Base-by-base conservation (phyloP, 2,888 invertebrate genomes). In the Pyrocoelia pectoralis region DNA sequence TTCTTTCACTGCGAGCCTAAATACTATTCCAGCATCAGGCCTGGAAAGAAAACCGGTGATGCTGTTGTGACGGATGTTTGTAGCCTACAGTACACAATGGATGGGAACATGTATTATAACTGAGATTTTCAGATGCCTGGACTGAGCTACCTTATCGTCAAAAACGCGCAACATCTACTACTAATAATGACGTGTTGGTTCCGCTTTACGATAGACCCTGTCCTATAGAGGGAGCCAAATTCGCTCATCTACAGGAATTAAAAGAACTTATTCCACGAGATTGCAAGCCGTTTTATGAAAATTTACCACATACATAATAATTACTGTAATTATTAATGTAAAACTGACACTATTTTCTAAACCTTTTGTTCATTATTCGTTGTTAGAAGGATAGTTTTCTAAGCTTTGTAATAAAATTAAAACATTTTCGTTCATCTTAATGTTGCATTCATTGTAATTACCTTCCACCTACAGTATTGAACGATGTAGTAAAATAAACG, bases 161-260 rank as follows among this genome's bases (percentile, higher is more conserved):
- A 40, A 40, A n/a, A 43, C 13, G 14, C 15, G 13, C 8, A 43
- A 13, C 13, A 43, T 6, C 10, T 38, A 46, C 49, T 46, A 10
- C 5, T n/a, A 12, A 6, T 14, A 28, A 9, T 17, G 17, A 40
- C 17, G 40, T 4, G 10, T n/a, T 9, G 5, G 8, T 13, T 38
- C 53, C 17, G 3, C 53, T 53, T 40, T 53, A 53, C 14, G 38
- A 40, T 38, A 17, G 53, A 9, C 53, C 18, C 5, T 38, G 53
- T 40, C 18, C 53, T 17, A 40, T 38, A 15, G 9, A 53, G 15
- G 15, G 15, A 14, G 33, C 53, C 1, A 53, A 38, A 53, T 53
- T 53, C 38, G 29, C 4, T 38, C 53, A 53, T 17, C 18, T 53
- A 9, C 53, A 38, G 38, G 53, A 53, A 40, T 38, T 53, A n/a